These are phyloP conservation scores for Marasmarcha lunaedactyla DNA, from an alignment of 2,888 invertebrate genomes.

Conservation along the genomic window DNA sequence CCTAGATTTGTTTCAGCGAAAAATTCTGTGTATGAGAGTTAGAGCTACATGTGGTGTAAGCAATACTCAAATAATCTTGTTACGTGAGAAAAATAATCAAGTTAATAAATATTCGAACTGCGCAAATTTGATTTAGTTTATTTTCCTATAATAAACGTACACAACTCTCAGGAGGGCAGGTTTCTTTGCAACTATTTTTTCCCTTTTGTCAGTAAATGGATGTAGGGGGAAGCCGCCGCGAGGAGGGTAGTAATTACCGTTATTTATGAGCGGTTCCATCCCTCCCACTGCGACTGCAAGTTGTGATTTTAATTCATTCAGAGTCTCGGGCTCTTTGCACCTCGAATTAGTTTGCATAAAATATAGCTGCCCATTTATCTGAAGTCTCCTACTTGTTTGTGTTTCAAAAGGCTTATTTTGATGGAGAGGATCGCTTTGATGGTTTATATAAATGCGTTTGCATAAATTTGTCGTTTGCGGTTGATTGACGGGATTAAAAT, in stretches of 20 bases:
- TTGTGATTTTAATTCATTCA: slow-evolving; percentile 64
- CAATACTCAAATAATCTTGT: too few species aligned
- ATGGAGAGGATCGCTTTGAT: too few species aligned
- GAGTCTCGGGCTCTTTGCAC: slow-evolving; percentile 55
- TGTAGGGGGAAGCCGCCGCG: slow-evolving; percentile 26
- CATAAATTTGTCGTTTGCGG: slow-evolving; percentile 17
- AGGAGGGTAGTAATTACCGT: slow-evolving; percentile 46
- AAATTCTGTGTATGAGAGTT: too few species aligned
- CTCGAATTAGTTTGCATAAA: slow-evolving; percentile 62
- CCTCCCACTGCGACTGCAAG: slow-evolving; percentile 52
- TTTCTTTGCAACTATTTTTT: slow-evolving; percentile 12
- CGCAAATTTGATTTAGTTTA: too few species aligned
- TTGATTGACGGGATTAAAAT: not conserved
- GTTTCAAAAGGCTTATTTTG: slow-evolving; percentile 31
- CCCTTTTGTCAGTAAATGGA: slow-evolving; percentile 31
- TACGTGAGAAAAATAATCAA: too few species aligned
- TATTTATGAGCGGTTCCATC: slow-evolving; percentile 61
- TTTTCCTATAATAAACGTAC: too few species aligned
- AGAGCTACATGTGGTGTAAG: too few species aligned
- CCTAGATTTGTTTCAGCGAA: too few species aligned
- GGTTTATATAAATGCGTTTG: too few species aligned
- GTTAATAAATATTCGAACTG: too few species aligned
- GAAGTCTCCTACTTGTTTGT: slow-evolving; percentile 31
- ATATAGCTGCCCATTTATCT: slow-evolving; percentile 53
- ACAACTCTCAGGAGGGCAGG: not conserved